Base-by-base conservation (phyloP, 2,113 vertebrate genomes). In the Thymallus thymallus region DNA sequence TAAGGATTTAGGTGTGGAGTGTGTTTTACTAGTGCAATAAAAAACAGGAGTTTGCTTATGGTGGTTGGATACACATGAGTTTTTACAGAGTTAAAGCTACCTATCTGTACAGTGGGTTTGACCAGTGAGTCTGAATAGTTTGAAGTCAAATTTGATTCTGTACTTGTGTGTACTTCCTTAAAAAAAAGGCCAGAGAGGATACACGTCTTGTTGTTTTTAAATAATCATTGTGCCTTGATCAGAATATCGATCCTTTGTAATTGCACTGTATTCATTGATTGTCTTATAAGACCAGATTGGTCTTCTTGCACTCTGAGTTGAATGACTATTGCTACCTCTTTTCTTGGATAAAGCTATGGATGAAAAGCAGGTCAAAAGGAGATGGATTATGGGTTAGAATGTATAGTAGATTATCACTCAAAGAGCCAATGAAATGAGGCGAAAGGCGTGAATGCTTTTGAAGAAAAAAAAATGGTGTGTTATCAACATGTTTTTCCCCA, bases 201-300 rank as follows among this genome's bases (percentile, higher is more conserved):
- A 74, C 74, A 46, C 13, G 45, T 24, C 29, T 72, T 35, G 13
- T 23, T 23, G 73, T 75, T 75, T 82, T 76, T 76, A 63, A 63
- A 46, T 61, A 75, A 80, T 87, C 66, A 77, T 79, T 84, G 86
- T 90, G 88, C 89, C 91, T 90, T 87, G 79, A 85, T 86, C 85
- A 78, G 35, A 78, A 26, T 56, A 84, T 86, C 75, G 75, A 83
- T 88, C 76, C 46, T 74, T 73, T 75, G 62, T 75, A 88, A 85
- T 84, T 90, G 83, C 80, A 80, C 75, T 78, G 76, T 83, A 77
- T 82, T 73, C 72, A 84, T 77, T 77, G 69, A 84, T 71, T 58
- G 58, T 58, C 72, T 79, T 67, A 5, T 51, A 56, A 32, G 30
- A 58, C 55, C 68, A 29, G 69, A 69, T 79, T 61, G 66, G 61